These are phyloP conservation scores for Pediacus dermestoides DNA, from an alignment of 2,888 invertebrate genomes.

Conservation along the genomic window DNA sequence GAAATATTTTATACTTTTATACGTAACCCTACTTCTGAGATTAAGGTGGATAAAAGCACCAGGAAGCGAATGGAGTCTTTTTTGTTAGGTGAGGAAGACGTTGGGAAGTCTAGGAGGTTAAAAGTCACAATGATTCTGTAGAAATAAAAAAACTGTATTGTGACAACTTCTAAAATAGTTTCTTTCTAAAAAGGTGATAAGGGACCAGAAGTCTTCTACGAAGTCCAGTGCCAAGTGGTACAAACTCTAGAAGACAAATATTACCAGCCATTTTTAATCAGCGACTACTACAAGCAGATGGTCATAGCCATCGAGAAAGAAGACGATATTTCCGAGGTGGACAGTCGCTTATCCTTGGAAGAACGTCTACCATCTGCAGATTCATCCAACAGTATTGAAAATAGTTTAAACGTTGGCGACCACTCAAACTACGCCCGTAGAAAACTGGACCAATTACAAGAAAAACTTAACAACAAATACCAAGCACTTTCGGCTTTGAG, in stretches of 20 bases:
- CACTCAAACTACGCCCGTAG: slow-evolving; percentile 78
- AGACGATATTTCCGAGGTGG: slow-evolving; percentile 47
- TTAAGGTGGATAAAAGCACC: slow-evolving; percentile 76
- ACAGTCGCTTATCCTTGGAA: slow-evolving; percentile 48
- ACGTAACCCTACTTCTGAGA: slow-evolving; percentile 73
- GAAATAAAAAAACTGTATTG: too few species aligned
- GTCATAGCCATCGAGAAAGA: slow-evolving; percentile 63
- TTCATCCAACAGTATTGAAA: slow-evolving; percentile 52
- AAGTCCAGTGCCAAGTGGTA: slow-evolving; percentile 77
- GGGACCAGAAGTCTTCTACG: slow-evolving; percentile 83
- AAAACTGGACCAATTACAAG: slow-evolving; percentile 79
- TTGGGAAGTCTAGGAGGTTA: too few species aligned
- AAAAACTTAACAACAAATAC: slow-evolving; percentile 79
- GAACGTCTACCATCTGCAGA: slow-evolving; percentile 58
- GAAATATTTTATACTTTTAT: slow-evolving; percentile 90
- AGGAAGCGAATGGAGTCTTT: slow-evolving; percentile 85
- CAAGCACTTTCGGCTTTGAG: slow-evolving; percentile 79
- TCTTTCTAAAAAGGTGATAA: slow-evolving; percentile 64
- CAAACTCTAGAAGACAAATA: slow-evolving; percentile 81
- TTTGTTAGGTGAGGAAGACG: slow-evolving; percentile 58
- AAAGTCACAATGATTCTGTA: too few species aligned
- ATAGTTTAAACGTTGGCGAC: slow-evolving; percentile 66
- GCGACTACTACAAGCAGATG: slow-evolving; percentile 77
- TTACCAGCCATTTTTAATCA: slow-evolving; percentile 83
- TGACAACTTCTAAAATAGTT: too few species aligned